These are phyloP conservation scores for Alcis repandata DNA, from an alignment of 2,888 invertebrate species.

Conservation along the genomic window DNA sequence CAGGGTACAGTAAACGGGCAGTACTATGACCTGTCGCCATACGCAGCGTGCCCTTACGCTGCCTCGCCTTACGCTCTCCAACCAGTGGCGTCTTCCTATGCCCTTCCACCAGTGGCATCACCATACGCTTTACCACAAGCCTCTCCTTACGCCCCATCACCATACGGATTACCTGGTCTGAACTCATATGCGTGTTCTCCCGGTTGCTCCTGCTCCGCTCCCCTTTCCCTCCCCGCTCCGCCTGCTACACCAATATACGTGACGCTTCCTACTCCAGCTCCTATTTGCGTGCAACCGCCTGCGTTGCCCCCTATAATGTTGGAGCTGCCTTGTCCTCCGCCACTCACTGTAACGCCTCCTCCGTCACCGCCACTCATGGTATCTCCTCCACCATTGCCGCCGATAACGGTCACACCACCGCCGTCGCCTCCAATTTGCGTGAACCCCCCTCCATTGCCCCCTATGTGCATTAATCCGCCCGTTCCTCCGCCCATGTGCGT, in stretches of 20 bases:
- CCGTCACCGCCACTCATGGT: slow-evolving; percentile 63
- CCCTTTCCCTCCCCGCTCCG: slow-evolving; percentile 58
- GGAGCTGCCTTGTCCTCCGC: slow-evolving; percentile 66
- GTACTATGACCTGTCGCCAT: slow-evolving; percentile 64
- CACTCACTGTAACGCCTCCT: slow-evolving; percentile 67
- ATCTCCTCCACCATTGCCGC: slow-evolving; percentile 64
- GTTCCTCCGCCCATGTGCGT: slow-evolving; percentile 68
- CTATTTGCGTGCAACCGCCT: slow-evolving; percentile 64
- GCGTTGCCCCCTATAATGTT: slow-evolving; percentile 63
- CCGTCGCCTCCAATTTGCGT: slow-evolving; percentile 68
- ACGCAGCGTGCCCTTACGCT: slow-evolving; percentile 37
- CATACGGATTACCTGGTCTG: slow-evolving; percentile 21
- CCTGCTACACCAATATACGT: slow-evolving; percentile 68
- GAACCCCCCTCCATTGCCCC: slow-evolving; percentile 69
- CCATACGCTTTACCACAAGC: slow-evolving; percentile 15
- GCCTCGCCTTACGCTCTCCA: slow-evolving; percentile 26
- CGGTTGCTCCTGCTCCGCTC: slow-evolving; percentile 51
- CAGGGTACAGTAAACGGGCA: slow-evolving; percentile 68
- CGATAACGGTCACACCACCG: slow-evolving; percentile 67
- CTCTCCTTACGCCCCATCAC: slow-evolving; percentile 20
- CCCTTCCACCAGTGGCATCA: slow-evolving; percentile 14
- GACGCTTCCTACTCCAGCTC: slow-evolving; percentile 68
- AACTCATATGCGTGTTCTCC: slow-evolving; percentile 28
- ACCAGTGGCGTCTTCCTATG: slow-evolving; percentile 9
- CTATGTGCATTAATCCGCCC: slow-evolving; percentile 69